Base-by-base conservation (phyloP, 2,888 invertebrate genomes). In the Tolmerus cingulatus region DNA sequence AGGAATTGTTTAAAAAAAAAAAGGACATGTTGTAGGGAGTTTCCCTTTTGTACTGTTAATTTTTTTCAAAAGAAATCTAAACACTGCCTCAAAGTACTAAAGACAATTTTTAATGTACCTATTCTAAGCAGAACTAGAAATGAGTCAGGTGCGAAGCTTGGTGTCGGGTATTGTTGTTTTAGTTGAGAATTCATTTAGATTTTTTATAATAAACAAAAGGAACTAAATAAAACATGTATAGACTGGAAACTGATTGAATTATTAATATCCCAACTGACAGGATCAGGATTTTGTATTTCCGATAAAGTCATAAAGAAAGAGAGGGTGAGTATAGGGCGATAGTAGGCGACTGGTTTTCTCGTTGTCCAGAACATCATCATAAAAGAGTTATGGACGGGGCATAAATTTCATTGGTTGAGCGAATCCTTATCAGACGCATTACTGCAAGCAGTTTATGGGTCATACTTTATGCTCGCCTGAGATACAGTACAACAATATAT, bases 171-270 rank as follows among this genome's bases (percentile, higher is more conserved):
- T 81, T 81, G 81, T 81, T 81, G 30, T 27, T 81, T 81, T 51
- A 84, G 23, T 84, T 84, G 19, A 23, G 19, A 66, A 84, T 40
- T 84, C 12, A 74, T 84, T 84, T 84, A 84, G 84, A 57, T 84
- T 84, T 66, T 84, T 84, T 84, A 84, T 84, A 84, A 34, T 84
- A 84, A 84, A 84, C 34, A 66, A 66, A 84, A 66, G 74, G 66
- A 57, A 66, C 27, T 37, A 23, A 84, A 66, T 84, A 84, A 57
- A 78, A 81, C 51, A 81, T 81, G 81, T 81, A 81, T 81, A 81
- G 23, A 81, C 46, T 81, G 46, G 81, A 76, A 76, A 23, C 4
- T 27, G 9, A 0, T 19, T 66, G 19, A 0, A 4, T 51, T 1
- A 51, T 66, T 66, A 0, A 66, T 9, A 27, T 27, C 12, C 51